These are phyloP conservation scores for Diarsia dahlii DNA, from an alignment of 2,888 invertebrate species.

Conservation along the genomic window DNA sequence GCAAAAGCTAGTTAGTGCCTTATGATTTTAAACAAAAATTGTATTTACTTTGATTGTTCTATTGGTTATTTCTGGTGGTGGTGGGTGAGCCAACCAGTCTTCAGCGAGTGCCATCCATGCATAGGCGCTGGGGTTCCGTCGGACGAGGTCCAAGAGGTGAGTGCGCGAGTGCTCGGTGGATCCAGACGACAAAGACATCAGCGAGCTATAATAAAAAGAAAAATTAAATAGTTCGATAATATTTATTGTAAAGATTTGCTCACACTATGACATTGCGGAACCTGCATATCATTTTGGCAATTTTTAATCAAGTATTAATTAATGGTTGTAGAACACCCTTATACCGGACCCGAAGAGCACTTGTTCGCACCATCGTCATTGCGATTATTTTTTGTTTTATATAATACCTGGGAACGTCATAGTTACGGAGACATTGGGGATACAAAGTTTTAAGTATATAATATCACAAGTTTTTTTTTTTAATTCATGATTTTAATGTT, in stretches of 20 bases:
- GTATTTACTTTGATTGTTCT: conserved; percentile 7
- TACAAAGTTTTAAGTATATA: too few species aligned
- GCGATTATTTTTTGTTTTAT: too few species aligned
- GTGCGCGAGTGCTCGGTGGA: conserved; percentile 72
- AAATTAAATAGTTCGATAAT: not conserved
- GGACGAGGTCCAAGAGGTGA: conserved; percentile 78
- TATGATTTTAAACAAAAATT: not conserved
- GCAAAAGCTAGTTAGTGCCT: too few species aligned
- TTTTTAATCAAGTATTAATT: too few species aligned
- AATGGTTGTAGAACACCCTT: too few species aligned
- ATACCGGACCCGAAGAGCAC: too few species aligned
- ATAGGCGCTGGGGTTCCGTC: conserved; percentile 83
- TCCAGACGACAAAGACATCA: conserved; percentile 76
- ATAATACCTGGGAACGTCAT: too few species aligned
- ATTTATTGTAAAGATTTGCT: not conserved
- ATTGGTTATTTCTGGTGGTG: not conserved
- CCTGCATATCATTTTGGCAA: not conserved
- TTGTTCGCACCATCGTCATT: too few species aligned
- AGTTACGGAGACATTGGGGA: too few species aligned
- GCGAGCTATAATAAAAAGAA: conserved; percentile 66
- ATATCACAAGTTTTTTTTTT: too few species aligned
- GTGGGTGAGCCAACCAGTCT: conserved; percentile 74
- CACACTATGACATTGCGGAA: not conserved
- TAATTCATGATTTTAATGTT: too few species aligned
- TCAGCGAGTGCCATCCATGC: conserved; percentile 85